Conservation (phyloP, 2,797 vertebrate genomes). For the Linurgus olivaceus region DNA sequence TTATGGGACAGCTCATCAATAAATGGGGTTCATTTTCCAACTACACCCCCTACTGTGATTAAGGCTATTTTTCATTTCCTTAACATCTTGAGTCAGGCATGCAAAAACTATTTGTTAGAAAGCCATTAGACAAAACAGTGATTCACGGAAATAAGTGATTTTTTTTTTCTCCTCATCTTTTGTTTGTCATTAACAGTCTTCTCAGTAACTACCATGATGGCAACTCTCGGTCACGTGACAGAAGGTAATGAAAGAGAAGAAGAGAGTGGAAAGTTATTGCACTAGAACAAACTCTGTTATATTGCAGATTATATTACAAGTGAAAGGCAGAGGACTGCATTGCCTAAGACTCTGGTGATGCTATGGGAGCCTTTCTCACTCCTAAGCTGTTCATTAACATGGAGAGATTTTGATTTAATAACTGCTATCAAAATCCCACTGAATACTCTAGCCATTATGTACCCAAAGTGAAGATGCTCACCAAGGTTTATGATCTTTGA, state of each 20-base stretch:
- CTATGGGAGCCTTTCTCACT: neutral
- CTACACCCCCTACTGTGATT: neutral
- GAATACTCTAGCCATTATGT: slow-evolving; percentile 34
- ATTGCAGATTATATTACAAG: slow-evolving; percentile 55
- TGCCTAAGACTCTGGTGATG: neutral
- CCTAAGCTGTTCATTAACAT: slow-evolving; percentile 19
- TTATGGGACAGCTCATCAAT: neutral
- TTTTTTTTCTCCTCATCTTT: slow-evolving; percentile 4
- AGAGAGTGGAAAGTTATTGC: slow-evolving; percentile 51
- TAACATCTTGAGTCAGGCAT: neutral
- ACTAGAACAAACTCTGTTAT: slow-evolving; percentile 59
- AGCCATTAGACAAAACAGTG: neutral
- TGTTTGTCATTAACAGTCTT: slow-evolving; percentile 43
- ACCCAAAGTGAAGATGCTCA: slow-evolving; percentile 49
- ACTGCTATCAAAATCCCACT: slow-evolving; percentile 49
- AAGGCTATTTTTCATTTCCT: slow-evolving; percentile 8
- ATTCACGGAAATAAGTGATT: neutral
- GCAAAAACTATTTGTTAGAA: neutral
- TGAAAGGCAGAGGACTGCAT: slow-evolving; percentile 31
- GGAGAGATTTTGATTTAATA: slow-evolving; percentile 63
- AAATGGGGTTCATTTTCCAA: neutral
- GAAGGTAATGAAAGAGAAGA: slow-evolving; percentile 51
- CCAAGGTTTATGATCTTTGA: slow-evolving; percentile 56
- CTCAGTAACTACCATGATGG: slow-evolving; percentile 20
- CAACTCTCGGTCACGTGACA: neutral